Conservation (phyloP, 1,140 invertebrate species). For the Cyrtorhinus lividipennis region DNA sequence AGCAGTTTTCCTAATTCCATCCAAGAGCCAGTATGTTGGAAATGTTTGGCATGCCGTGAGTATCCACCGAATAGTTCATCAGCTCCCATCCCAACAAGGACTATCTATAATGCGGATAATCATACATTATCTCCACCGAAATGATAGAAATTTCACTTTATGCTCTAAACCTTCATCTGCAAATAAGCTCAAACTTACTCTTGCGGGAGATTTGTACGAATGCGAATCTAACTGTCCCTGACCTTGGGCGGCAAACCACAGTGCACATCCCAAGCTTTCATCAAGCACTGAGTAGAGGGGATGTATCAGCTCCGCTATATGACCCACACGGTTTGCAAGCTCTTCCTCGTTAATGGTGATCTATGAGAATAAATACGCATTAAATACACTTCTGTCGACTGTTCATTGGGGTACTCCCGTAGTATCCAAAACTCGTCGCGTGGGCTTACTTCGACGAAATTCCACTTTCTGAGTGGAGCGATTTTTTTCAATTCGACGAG, state of each 20-base stretch:
- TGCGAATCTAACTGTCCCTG: slow-evolving; percentile 35
- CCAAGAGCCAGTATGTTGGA: slow-evolving; percentile 49
- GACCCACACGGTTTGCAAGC: slow-evolving; percentile 13
- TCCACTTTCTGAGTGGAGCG: slow-evolving; percentile 53
- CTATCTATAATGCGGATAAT: too few relatives aligned
- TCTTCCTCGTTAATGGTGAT: not conserved
- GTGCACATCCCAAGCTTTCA: slow-evolving; percentile 82
- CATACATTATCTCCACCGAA: too few relatives aligned
- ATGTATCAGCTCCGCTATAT: slow-evolving; percentile 62
- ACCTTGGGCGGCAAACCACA: slow-evolving; percentile 87
- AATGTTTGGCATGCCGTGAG: slow-evolving; percentile 63
- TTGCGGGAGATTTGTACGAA: slow-evolving; percentile 44
- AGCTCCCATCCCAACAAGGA: slow-evolving; percentile 83
- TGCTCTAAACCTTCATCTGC: too few relatives aligned
- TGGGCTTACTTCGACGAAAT: slow-evolving; percentile 51
- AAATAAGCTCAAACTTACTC: slow-evolving; percentile 42
- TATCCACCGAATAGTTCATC: slow-evolving; percentile 97
- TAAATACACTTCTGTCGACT: too few relatives aligned
- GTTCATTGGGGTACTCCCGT: too few relatives aligned
- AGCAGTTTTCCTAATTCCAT: slow-evolving; percentile 50
- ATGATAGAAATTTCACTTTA: too few relatives aligned
- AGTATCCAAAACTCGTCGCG: too few relatives aligned
- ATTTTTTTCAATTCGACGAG: slow-evolving; percentile 52
- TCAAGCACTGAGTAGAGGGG: slow-evolving; percentile 80
- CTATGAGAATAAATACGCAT: not conserved